A percentile compares a stretch with the other conserved stretches of the same genome.
Conservation (phyloP, 2,888 invertebrate genomes). For the Hirtodrosophila cameraria region DNA sequence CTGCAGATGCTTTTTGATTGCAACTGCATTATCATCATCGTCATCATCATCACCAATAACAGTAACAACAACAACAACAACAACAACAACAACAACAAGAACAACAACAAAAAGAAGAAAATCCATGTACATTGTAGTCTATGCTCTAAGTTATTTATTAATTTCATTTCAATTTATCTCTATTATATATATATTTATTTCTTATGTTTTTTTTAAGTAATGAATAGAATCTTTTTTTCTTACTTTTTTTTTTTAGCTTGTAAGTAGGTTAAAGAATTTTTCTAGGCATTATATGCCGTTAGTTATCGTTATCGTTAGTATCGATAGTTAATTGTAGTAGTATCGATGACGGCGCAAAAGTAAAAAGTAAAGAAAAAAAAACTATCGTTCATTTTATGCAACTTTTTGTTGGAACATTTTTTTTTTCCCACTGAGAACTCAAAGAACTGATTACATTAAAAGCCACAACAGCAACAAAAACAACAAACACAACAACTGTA, state of each 20-base stretch:
- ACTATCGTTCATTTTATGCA: constrained; percentile 21
- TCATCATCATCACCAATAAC: too few relatives aligned
- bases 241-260: constrained; percentile 43
- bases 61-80: too few relatives aligned
- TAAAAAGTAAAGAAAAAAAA: constrained; percentile 14
- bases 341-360: constrained; percentile 33
- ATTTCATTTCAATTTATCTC: constrained; percentile 1
- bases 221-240: constrained; percentile 13
- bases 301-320: constrained; percentile 35
- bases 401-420: constrained; percentile 13
- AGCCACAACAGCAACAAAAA: constrained; percentile 29
- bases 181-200: not conserved
- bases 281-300: constrained; percentile 62
- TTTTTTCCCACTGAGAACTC: constrained; percentile 62
- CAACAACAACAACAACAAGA: not conserved
- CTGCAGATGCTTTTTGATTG: constrained; percentile 82
- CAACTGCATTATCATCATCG: too few relatives aligned
- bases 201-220: constrained; percentile 4
- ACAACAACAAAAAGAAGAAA: not conserved
- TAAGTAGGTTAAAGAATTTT: constrained; percentile 74
- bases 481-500: constrained; percentile 26
- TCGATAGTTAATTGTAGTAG: constrained; percentile 19
- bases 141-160: constrained; percentile 40
- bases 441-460: constrained; percentile 76
- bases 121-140: constrained; percentile 44